Evolutionary conservation across 2,113 vertebrate genomes (phyloP), one percentile per base, ranked within the genome.

Genomic region (Nothobranchius furzeri): DNA sequence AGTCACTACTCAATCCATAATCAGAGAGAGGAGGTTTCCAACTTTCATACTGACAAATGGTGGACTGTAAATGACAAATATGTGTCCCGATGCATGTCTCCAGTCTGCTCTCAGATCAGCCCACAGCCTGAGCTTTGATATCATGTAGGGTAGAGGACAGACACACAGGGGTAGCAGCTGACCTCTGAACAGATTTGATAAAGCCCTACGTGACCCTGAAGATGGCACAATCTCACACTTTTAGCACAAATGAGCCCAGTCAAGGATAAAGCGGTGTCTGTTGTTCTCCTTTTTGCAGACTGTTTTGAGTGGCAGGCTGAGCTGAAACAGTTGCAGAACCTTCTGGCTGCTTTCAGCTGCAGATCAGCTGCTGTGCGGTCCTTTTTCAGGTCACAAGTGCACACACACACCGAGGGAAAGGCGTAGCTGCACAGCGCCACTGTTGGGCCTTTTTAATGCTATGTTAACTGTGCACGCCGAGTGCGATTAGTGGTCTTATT

Each of bases 331-430:
- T 81, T 75, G 81, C 45, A 42, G 65, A 5, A 40, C 59, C 54
- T 58, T 4, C 45, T 68, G 73, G 51, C 73, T 60, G 70, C 68
- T 1, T 68, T 85, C 86, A 90, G 87, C 87, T 88, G 83, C 85
- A 84, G 82, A 82, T 81, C 78, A 47, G 68, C 15, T 69, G 43
- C 56, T 75, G 74, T 66, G 45, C 36, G 71, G 78, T 80, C 65
- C 60, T 77, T 51, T 30, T 54, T 13, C 76, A 76, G 78, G 78
- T 68, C 76, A 68, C 47, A 80, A 78, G 64, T 68, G 64, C 73
- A 51, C 72, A 77, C 61, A 71, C 52, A 63, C 58, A 25, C 20
- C 20, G 64, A 77, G 71, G 61, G 45, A 24, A 6, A 49, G 62
- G 50, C 78, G 36, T 63, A 83, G 77, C 85, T 36, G 40, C 81